A percentile compares a stretch with the other conserved stretches of the same genome.
These are phyloP conservation scores for Augochlorella aurata DNA, from an alignment of 2,888 invertebrate genomes.

Conservation along the genomic window DNA sequence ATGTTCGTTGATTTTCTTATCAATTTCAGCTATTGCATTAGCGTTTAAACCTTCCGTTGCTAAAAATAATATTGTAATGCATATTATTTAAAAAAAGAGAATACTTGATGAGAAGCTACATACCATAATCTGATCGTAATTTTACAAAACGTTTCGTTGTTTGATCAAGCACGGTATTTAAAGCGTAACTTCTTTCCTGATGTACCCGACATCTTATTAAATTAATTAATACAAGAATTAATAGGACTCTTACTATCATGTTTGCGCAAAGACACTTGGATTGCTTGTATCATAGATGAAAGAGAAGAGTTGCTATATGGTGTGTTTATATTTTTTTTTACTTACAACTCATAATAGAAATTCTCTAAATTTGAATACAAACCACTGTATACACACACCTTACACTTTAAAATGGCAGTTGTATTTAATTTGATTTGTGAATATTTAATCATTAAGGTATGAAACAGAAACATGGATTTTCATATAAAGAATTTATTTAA, in stretches of 20 bases:
- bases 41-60: slow-evolving; percentile 19
- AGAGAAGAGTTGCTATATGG: not conserved
- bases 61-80: slow-evolving; percentile 40
- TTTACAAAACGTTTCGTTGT: slow-evolving; percentile 62
- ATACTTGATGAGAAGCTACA: slow-evolving; percentile 4
- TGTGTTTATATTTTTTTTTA: slow-evolving; percentile 63
- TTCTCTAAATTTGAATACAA: not conserved
- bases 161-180: slow-evolving; percentile 54
- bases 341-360: slow-evolving; percentile 1
- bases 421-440: not conserved
- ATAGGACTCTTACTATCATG: slow-evolving; percentile 42
- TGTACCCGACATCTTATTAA: slow-evolving; percentile 12
- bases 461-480: slow-evolving; percentile 1
- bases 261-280: slow-evolving; percentile 4
- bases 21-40: slow-evolving; percentile 41
- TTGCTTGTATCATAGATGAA: not conserved
- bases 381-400: not conserved
- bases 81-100: not conserved
- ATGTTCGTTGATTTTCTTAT: slow-evolving; percentile 54
- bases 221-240: slow-evolving; percentile 45
- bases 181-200: slow-evolving; percentile 1
- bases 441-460: not conserved
- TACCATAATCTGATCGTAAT: slow-evolving; percentile 66
- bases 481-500: not conserved
- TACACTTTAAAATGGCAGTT: not conserved